Evolutionary conservation across 2,113 vertebrate species (phyloP).

Genomic region (Nasalis larvatus): DNA sequence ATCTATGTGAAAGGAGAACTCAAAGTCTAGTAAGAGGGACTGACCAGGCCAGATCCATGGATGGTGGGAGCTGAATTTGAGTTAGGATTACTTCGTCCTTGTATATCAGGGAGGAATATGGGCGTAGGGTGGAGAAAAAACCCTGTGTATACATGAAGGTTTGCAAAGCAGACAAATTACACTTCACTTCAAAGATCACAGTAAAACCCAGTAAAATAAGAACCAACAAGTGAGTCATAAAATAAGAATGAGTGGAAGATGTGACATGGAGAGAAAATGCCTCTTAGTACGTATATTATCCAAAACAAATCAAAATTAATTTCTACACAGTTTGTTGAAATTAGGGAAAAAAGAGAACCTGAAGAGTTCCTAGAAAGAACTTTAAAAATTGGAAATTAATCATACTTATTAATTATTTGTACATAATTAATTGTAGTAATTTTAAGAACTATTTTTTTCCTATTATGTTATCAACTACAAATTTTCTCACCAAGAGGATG

Average conservation of each 20-base stretch:
- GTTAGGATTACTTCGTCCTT: background rate
- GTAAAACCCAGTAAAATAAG: background rate
- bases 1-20: background rate
- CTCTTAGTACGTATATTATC: background rate
- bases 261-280: background rate
- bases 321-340: background rate
- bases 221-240: background rate
- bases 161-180: background rate
- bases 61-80: fast-evolving
- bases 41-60: background rate
- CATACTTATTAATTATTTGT: background rate
- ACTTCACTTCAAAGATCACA: background rate
- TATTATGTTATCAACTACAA: background rate
- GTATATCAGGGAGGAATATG: background rate
- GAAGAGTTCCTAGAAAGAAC: background rate
- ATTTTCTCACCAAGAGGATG: background rate
- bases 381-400: background rate
- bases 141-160: background rate
- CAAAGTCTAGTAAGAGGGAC: background rate
- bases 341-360: background rate
- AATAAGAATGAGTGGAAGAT: background rate
- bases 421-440: background rate
- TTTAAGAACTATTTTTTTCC: background rate
- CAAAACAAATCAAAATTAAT: background rate
- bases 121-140: background rate